These are phyloP conservation scores for Drosophila willistoni DNA, from an alignment of 1,140 invertebrate species.

Conservation along the genomic window DNA sequence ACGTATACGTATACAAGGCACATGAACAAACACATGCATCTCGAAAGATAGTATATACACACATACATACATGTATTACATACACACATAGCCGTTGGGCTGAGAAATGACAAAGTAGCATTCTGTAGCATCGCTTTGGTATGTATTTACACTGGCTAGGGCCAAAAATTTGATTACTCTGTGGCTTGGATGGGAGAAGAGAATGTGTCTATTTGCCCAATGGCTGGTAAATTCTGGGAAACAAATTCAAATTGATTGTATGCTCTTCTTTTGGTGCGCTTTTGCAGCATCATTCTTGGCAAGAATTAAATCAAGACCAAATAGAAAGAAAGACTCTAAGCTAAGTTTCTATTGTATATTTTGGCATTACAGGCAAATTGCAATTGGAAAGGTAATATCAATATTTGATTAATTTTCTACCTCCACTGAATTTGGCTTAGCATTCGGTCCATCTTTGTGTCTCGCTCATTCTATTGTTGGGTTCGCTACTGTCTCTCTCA, in stretches of 20 bases:
- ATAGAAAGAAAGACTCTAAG: conserved; percentile 8
- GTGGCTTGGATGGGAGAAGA: conserved; percentile 32
- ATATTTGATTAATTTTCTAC: conserved; percentile 58
- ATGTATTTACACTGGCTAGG: conserved; percentile 34
- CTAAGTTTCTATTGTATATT: conserved; percentile 9
- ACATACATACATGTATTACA: conserved; percentile 33
- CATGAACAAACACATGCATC: conserved; percentile 4
- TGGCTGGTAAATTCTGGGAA: conserved; percentile 22
- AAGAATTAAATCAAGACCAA: conserved; percentile 34
- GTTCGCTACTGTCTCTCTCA: not conserved
- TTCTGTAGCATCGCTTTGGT: not conserved
- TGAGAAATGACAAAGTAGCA: conserved; percentile 60
- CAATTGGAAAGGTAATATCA: conserved; percentile 45
- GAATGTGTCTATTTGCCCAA: conserved; percentile 45
- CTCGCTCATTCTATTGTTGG: not conserved
- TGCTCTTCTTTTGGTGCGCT: conserved; percentile 50
- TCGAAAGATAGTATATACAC: conserved; percentile 21
- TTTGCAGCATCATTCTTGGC: conserved; percentile 44
- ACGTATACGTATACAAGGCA: conserved; percentile 20
- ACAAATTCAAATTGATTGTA: conserved; percentile 23
- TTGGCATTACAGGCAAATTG: conserved; percentile 49
- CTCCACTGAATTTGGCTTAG: conserved; percentile 19
- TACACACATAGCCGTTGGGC: conserved; percentile 39
- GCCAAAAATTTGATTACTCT: conserved; percentile 73
- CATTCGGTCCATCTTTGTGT: not conserved